These are phyloP conservation scores for Terebella lapidaria DNA, from an alignment of 2,888 invertebrate genomes.

Conservation along the genomic window DNA sequence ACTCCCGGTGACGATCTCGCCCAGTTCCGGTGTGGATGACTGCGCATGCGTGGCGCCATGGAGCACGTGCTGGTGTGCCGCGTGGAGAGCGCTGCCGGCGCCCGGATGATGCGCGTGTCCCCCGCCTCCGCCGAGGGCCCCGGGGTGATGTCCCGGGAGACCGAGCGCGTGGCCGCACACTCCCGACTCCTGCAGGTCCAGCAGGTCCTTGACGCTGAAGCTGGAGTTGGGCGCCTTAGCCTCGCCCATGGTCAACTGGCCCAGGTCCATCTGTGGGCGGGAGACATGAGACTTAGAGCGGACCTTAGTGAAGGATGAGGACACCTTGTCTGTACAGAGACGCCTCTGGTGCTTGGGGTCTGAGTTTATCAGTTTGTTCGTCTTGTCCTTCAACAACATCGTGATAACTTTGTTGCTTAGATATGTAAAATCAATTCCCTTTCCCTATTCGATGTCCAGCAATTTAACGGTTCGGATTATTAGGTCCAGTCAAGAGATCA, in stretches of 20 bases:
- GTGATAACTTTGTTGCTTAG: too few relatives aligned
- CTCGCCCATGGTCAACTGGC: not conserved
- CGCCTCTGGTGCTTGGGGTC: not conserved
- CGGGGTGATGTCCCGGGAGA: not conserved
- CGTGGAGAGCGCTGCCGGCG: too few relatives aligned
- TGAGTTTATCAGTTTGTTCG: not conserved
- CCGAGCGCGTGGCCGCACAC: too few relatives aligned
- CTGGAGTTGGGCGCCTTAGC: not conserved
- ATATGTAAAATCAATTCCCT: too few relatives aligned
- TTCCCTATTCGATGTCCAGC: too few relatives aligned
- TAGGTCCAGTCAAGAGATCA: too few relatives aligned
- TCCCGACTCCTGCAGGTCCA: not conserved
- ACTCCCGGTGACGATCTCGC: not conserved
- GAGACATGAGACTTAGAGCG: not conserved
- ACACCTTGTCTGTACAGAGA: too few relatives aligned
- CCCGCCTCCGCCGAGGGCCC: not conserved
- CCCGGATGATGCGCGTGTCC: not conserved
- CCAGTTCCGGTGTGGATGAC: not conserved
- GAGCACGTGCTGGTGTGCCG: too few relatives aligned
- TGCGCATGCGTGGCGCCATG: not conserved
- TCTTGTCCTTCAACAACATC: not conserved
- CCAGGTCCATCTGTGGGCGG: not conserved
- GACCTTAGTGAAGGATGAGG: not conserved
- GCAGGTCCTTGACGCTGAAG: constrained; percentile 5
- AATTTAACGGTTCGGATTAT: too few relatives aligned